Conservation (phyloP, 2,888 invertebrate species). For the Leucophenga montana region DNA sequence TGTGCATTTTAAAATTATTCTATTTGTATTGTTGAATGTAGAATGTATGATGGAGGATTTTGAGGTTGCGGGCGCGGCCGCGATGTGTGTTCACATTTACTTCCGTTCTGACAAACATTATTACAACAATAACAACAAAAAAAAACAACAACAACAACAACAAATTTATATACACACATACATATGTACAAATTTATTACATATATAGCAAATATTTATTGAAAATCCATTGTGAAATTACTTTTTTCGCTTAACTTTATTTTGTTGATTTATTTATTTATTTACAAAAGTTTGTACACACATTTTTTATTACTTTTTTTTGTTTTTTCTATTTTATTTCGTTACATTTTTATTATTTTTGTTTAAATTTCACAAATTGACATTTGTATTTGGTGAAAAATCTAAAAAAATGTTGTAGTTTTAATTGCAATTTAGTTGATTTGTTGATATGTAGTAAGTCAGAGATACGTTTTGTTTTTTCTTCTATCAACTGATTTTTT, state of each 20-base stretch:
- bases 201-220: conserved; percentile 1
- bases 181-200: not conserved
- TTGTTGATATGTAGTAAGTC: too few species aligned
- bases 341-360: not conserved
- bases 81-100: not conserved
- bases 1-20: not conserved
- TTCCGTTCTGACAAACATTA: not conserved
- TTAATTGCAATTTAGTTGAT: too few species aligned
- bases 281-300: too few species aligned
- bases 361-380: conserved; percentile 12
- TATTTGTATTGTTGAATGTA: too few species aligned
- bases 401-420: not conserved
- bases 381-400: not conserved
- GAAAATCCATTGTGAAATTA: conserved; percentile 13
- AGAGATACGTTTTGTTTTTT: too few species aligned
- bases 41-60: too few species aligned
- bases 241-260: conserved; percentile 12
- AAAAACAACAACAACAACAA: too few species aligned
- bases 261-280: not conserved
- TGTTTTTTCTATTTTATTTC: too few species aligned
- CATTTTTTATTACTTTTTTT: too few species aligned
- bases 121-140: not conserved
- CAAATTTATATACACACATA: too few species aligned
- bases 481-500: too few species aligned
- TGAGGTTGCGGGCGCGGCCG: not conserved